A percentile compares a stretch with the other conserved stretches of the same genome.
Evolutionary conservation across 2,797 vertebrate species (phyloP).

Genomic region (Mus caroli): DNA sequence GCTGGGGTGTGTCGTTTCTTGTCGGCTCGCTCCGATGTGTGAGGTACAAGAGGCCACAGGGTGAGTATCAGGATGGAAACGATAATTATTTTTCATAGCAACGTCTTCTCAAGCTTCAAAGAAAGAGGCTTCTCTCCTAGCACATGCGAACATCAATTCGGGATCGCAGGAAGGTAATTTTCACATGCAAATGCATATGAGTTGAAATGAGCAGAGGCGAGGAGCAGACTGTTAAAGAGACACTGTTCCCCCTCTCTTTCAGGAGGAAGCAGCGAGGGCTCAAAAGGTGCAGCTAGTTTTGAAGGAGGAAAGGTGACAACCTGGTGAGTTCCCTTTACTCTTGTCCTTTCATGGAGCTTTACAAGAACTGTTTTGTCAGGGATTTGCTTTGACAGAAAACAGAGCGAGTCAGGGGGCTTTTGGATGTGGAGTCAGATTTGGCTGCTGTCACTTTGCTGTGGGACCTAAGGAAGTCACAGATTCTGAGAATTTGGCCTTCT

Average conservation of each 20-base stretch:
- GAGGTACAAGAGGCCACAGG: constrained; percentile 70
- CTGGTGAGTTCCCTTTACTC: not conserved
- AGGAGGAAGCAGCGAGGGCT: not conserved
- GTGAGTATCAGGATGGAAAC: constrained; percentile 76
- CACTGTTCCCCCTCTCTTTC: not conserved
- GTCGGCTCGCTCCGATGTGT: constrained; percentile 72
- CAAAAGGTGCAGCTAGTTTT: constrained; percentile 48
- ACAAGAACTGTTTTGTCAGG: not conserved
- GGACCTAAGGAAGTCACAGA: not conserved
- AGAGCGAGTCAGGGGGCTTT: rapidly evolving
- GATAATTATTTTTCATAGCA: constrained; percentile 83
- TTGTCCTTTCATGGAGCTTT: not conserved
- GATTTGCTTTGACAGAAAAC: not conserved
- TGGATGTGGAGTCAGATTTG: not conserved
- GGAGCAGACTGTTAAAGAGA: constrained; percentile 73
- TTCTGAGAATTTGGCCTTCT: not conserved
- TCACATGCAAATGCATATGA: constrained; percentile 86
- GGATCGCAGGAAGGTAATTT: constrained; percentile 86
- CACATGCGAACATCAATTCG: constrained; percentile 80
- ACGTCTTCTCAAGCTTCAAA: constrained; percentile 81
- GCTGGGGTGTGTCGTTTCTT: constrained; percentile 60
- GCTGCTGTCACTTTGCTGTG: not conserved
- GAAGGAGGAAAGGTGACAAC: not conserved
- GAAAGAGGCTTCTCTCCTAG: constrained; percentile 80
- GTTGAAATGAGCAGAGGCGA: constrained; percentile 76